These are phyloP conservation scores for Lepidothrix coronata DNA, from an alignment of 2,113 vertebrate genomes.

Conservation along the genomic window DNA sequence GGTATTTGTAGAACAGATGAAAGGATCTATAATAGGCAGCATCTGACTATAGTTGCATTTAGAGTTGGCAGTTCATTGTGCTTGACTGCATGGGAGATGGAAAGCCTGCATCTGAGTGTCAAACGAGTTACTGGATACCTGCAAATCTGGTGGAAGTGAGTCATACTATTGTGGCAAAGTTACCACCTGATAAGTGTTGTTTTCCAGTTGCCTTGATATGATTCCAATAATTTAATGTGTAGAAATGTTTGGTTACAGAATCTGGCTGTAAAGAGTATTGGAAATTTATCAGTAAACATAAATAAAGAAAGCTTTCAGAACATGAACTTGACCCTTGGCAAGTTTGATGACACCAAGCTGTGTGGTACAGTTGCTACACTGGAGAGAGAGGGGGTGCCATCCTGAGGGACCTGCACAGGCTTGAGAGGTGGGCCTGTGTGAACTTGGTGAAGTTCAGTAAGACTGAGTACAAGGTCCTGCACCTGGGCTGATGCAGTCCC, in stretches of 20 bases:
- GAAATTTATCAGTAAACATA: background rate
- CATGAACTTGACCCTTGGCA: no score
- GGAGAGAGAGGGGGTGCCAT: background rate
- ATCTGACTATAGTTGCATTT: background rate
- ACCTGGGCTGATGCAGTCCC: background rate
- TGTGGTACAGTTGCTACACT: background rate
- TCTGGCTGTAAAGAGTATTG: background rate
- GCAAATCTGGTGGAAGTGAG: background rate
- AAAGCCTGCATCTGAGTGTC: background rate
- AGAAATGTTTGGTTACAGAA: background rate
- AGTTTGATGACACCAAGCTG: background rate
- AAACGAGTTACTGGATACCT: background rate
- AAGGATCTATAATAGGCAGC: background rate
- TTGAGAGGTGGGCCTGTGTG: background rate
- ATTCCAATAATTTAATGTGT: background rate
- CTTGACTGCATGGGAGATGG: background rate
- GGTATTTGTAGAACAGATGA: background rate
- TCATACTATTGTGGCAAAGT: background rate
- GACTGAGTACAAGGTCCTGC: background rate
- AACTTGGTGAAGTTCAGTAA: background rate
- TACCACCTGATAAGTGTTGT: background rate
- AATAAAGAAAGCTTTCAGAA: background rate
- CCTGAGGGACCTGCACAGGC: background rate
- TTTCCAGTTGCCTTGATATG: background rate
- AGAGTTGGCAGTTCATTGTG: background rate